These are phyloP conservation scores for Kryptolebias ocellatus DNA, from an alignment of 2,797 vertebrate species.

Conservation along the genomic window DNA sequence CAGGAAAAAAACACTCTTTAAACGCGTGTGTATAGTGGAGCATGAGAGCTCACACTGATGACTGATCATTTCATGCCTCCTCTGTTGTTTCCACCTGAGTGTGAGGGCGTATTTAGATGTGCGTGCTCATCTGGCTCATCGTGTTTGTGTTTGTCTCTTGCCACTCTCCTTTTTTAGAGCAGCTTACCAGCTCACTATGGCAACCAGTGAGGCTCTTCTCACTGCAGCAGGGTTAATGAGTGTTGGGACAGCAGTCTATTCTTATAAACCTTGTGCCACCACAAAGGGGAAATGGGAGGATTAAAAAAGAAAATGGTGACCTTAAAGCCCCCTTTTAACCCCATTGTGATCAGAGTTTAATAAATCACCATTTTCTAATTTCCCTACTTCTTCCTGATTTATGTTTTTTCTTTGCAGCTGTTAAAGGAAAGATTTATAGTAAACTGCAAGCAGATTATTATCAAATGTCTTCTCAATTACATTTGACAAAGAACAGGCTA, in stretches of 20 bases:
- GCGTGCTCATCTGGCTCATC: conserved; percentile 45
- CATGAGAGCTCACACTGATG: conserved; percentile 80
- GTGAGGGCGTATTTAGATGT: conserved; percentile 30
- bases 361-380: not conserved
- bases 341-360: not conserved
- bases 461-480: not conserved
- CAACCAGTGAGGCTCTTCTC: conserved; percentile 80
- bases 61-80: conserved; percentile 81
- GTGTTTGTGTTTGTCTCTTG: conserved; percentile 69
- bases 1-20: conserved; percentile 18
- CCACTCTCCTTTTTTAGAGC: conserved; percentile 75
- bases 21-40: conserved; percentile 44
- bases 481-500: not conserved
- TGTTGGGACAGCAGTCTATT: conserved; percentile 58
- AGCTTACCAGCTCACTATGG: conserved; percentile 87
- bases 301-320: conserved; percentile 37
- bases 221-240: conserved; percentile 71
- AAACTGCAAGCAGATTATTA: not conserved
- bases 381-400: not conserved
- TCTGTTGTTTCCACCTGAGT: conserved; percentile 71
- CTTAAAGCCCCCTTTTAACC: conserved; percentile 18
- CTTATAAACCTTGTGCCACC: conserved; percentile 50
- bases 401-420: not conserved
- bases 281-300: conserved; percentile 33
- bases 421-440: not conserved